Evolutionary conservation across 2,113 vertebrate genomes (phyloP), one percentile per base, ranked within the genome.

Genomic region (Pyrgilauda ruficollis): DNA sequence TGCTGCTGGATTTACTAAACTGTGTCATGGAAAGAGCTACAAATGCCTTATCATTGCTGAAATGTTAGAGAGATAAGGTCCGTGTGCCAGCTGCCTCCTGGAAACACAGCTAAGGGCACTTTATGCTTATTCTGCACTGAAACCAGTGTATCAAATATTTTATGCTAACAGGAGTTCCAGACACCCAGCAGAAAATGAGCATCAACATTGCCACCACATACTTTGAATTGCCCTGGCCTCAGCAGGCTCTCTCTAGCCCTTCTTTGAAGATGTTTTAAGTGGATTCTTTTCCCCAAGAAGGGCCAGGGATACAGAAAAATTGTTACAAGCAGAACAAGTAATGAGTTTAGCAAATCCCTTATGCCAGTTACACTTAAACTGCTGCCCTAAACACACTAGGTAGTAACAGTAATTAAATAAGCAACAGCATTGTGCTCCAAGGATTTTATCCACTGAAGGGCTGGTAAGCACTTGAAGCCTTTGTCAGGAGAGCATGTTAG

Each of bases 1-100:
- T 90, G 92, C 83, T 72, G 68, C 73, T 90, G 92, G 75, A 86
- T 91, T 67, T 69, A 59, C 86, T 53, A 30, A 89, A 75, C 47
- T 14, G 56, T 89, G 82, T 90, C 82, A 93, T 21, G 12, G 87
- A 94, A 94, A 94, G 92, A 81, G 68, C 82, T 86, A 77, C 93
- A 88, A 85, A 84, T 86, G 90, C 79, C 92, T 96, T 95, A 95
- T 95, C 87, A 75, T 46, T 55, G 39, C 87, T 74, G 79, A 91
- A 91, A 95, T 91, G 92, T 52, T 93, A 80, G 75, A 84, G 88
- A 90, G 96, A 92, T 90, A 88, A 93, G 11, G 5, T 58, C 6
- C 6, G 1, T 5, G 61, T 75, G 49, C 27, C 49, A 72, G 84
- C 62, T 63, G 70, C 89, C 94, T 94, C 87, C 78, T 86, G 79